Base-by-base conservation (phyloP, 2,888 invertebrate genomes). In the Morpho helenor region DNA sequence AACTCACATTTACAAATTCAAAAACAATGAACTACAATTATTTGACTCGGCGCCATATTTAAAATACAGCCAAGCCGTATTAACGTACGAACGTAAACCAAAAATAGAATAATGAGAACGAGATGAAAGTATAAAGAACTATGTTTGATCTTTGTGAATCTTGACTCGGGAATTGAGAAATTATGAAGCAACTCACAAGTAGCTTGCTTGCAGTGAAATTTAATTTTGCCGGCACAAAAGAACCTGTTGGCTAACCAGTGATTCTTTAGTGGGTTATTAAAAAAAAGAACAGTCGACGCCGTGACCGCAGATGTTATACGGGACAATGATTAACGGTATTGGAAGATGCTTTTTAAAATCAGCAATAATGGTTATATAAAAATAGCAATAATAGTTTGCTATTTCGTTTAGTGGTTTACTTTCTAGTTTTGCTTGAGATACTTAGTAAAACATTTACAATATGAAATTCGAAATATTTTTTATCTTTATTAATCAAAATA, bases 231-330 rank as follows among this genome's bases (percentile, higher is more conserved):
- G 22, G 44, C 9, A 16, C 8, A 22, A 43, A 50, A 51, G 45
- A 61, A 55, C 55, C 61, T 52, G 61, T 52, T 58, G 51, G 57
- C 40, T 48, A 75, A 77, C 77, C 72, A 70, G 80, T 77, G 74
- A 57, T 67, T 71, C 31, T 31, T 79, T 72, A 79, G 80, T 83
- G 76, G 82, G 82, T 82, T 80, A 80, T 71, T 69, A 72, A 60
- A 57, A 58, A 57, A 55, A 40, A 58, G 39, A 63, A 74, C 66
- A 5, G 4, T 71, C 69, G 71, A 73, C 71, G 76, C 77, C 78
- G 75, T 78, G 76, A 81, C 80, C 80, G 74, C 68, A 66, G 69
- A 67, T 61, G 68, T 62, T 64, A 72, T 67, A 71, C 68, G 69
- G 64, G 22, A 31, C 55, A 22, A 48, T 45, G 40, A 49, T 65